Base-by-base conservation (phyloP, 1,140 invertebrate species). In the Helicoverpa armigera region DNA sequence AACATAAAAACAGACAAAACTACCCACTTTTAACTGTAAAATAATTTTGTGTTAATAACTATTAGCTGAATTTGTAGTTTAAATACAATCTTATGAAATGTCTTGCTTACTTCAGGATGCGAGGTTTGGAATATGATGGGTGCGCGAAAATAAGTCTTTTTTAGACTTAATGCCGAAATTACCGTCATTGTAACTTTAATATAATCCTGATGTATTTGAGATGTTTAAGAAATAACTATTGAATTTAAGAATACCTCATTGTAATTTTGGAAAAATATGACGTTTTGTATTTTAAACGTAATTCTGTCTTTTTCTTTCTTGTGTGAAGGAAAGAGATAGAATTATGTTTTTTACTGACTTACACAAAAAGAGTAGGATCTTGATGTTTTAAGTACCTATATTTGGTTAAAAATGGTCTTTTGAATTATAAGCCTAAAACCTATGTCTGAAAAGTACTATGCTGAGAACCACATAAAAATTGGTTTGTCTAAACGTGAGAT, bases 1-100 rank as follows among this genome's bases (percentile, higher is more conserved):
- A 14, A 63, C 14, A 35, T 0, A 63, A 3, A 61, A 29, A 70
- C 67, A 23, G 5, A 29, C 43, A 23, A 5, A 29, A 53, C 63
- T 48, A n/a, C 13, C 12, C 67, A 70, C 18, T 51, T 13, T 12
- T 29, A 11, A 53, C 18, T 70, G 67, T 70, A 70, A 29, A 70
- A 70, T 53, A 70, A 70, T 70, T 9, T 63, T 70, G 67, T 70
- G 67, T 70, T 70, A 23, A 50, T 70, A 51, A 70, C 13, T 70
- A 53, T 70, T 70, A 70, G 67, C 67, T 70, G 67, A 70, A 70
- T 51, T 70, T 23, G 48, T 70, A 70, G 67, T 70, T 53, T 69
- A 69, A 70, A 63, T 35, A 43, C 61, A 60, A 23, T 60, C 61
- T 67, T 70, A 18, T 23, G 3, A 13, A 70, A 70, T 16, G 67